Conservation (phyloP, 2,888 invertebrate genomes). For the Isotomurus palustris region DNA sequence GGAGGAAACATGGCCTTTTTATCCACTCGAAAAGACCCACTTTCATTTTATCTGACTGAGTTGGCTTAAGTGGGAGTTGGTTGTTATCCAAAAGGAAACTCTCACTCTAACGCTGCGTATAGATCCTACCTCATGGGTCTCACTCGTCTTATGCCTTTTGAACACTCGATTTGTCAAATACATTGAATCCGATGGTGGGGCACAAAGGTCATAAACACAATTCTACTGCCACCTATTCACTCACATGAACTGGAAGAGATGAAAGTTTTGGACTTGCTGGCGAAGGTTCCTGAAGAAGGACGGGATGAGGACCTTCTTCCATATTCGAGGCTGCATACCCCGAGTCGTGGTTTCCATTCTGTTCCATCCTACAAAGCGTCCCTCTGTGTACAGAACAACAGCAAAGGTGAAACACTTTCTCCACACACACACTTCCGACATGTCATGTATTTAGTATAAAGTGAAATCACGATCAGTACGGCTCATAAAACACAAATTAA, state of each 20-base stretch:
- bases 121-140: no score
- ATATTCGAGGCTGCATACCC: constrained; percentile 65
- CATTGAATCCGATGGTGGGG: neutral
- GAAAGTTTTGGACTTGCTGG: constrained; percentile 40
- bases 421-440: no score
- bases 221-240: constrained; percentile 1
- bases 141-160: neutral
- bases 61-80: neutral
- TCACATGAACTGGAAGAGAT: constrained; percentile 40
- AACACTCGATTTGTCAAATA: neutral
- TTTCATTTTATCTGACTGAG: neutral
- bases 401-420: no score
- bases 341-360: constrained; percentile 79
- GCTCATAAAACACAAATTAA: no score
- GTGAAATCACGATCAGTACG: no score
- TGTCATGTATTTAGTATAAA: no score
- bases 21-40: constrained; percentile 1
- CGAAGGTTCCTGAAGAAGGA: constrained; percentile 37
- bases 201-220: neutral
- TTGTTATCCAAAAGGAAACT: no score
- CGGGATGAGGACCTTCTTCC: constrained; percentile 56
- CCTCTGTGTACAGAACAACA: constrained; percentile 4
- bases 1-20: neutral
- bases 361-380: constrained; percentile 60
- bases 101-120: no score